These are phyloP conservation scores for Prosapia bicincta DNA, from an alignment of 2,888 invertebrate genomes.

Conservation along the genomic window DNA sequence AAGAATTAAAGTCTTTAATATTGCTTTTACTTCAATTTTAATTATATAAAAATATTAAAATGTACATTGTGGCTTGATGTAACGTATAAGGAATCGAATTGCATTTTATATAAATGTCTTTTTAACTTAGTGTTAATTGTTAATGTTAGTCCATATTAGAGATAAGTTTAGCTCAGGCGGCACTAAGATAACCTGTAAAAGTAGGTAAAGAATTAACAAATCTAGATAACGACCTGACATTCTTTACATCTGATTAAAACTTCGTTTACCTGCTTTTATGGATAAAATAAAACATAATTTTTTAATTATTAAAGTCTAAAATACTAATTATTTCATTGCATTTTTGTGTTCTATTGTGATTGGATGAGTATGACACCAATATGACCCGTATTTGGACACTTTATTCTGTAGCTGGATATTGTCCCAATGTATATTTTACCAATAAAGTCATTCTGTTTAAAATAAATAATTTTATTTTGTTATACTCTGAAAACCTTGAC, in stretches of 20 bases:
- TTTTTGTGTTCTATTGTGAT: background rate
- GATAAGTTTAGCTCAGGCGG: background rate
- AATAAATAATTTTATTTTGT: background rate
- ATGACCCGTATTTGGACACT: slow-evolving; percentile 4
- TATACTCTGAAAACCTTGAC: background rate
- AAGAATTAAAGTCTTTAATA: background rate
- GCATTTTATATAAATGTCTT: background rate
- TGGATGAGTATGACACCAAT: background rate
- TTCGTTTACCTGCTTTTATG: background rate
- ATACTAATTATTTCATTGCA: no score
- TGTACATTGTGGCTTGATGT: background rate
- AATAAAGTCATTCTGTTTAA: slow-evolving; percentile 28
- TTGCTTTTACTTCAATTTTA: background rate
- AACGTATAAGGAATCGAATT: background rate
- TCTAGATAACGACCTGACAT: slow-evolving; percentile 2
- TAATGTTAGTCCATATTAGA: background rate
- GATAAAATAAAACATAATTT: no score
- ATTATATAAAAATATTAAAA: background rate
- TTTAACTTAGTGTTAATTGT: background rate
- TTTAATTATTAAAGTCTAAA: no score
- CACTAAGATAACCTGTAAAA: background rate
- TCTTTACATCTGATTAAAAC: background rate
- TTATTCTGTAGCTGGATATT: slow-evolving; percentile 11
- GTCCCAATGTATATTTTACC: slow-evolving; percentile 27
- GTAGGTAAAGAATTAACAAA: background rate